Evolutionary conservation across 2,888 invertebrate species (phyloP).

Genomic region (Eilema caniola): DNA sequence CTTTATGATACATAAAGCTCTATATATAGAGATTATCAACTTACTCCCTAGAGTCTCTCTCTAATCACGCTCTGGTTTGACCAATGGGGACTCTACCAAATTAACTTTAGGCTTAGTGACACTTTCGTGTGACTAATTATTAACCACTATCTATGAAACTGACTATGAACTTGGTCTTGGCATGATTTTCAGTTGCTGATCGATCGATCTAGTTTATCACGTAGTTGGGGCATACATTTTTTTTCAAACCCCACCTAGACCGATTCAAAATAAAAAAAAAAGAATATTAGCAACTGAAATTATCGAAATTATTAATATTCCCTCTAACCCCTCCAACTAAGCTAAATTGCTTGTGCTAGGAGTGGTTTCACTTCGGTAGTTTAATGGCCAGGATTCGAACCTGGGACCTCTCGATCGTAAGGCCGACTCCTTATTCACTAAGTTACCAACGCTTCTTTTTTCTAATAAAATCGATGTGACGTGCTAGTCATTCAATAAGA

Average conservation of each 20-base stretch:
- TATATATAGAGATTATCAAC: not conserved
- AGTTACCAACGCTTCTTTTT: too few species aligned
- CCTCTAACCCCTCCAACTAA: too few species aligned
- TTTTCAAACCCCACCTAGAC: too few species aligned
- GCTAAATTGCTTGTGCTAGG: too few species aligned
- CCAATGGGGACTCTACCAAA: not conserved
- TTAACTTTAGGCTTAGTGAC: not conserved
- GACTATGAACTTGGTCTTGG: conserved; percentile 1
- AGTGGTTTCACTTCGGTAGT: too few species aligned
- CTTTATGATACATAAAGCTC: not conserved
- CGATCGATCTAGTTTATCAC: not conserved
- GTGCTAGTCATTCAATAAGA: conserved; percentile 2
- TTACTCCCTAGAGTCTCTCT: not conserved
- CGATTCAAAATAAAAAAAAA: too few species aligned
- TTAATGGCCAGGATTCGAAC: too few species aligned
- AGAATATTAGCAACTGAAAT: too few species aligned
- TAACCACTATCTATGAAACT: not conserved
- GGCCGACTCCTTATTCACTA: too few species aligned
- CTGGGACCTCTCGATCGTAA: too few species aligned
- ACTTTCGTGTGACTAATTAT: not conserved
- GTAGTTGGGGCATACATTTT: not conserved
- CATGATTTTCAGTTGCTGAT: not conserved
- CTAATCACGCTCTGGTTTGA: not conserved
- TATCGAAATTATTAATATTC: too few species aligned
- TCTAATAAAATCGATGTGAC: conserved; percentile 1